Percentiles rank a stretch among this genome's conserved stretches.
Conservation (phyloP, 2,113 vertebrate species). For the Bos javanicus region DNA sequence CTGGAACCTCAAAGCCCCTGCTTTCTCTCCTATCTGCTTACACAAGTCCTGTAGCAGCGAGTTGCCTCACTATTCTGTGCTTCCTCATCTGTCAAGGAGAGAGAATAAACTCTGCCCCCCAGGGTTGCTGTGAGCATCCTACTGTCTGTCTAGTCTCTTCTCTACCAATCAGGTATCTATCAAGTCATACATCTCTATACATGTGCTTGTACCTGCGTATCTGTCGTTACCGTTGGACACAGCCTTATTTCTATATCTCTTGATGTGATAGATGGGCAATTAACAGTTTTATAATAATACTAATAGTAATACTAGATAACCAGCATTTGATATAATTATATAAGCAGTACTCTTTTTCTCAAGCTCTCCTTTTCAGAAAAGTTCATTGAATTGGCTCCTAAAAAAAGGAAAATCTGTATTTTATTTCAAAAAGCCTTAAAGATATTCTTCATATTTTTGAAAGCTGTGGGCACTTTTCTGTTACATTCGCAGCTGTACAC, state of each 20-base stretch:
- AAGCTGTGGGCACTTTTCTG: background rate
- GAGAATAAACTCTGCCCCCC: background rate
- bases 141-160: background rate
- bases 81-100: background rate
- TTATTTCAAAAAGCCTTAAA: constrained; percentile 56
- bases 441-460: constrained; percentile 12
- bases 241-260: background rate
- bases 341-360: background rate
- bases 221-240: background rate
- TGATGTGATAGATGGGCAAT: background rate
- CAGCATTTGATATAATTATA: background rate
- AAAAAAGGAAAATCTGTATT: constrained; percentile 34
- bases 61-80: background rate
- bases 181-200: background rate
- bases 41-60: background rate
- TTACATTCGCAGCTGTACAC: background rate
- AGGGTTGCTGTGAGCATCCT: background rate
- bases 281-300: background rate
- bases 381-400: background rate
- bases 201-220: background rate
- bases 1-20: background rate
- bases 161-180: background rate
- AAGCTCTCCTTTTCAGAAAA: background rate
- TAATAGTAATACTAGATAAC: background rate
- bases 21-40: background rate